Base-by-base conservation (phyloP, 2,797 vertebrate species). In the Sternotherus odoratus region DNA sequence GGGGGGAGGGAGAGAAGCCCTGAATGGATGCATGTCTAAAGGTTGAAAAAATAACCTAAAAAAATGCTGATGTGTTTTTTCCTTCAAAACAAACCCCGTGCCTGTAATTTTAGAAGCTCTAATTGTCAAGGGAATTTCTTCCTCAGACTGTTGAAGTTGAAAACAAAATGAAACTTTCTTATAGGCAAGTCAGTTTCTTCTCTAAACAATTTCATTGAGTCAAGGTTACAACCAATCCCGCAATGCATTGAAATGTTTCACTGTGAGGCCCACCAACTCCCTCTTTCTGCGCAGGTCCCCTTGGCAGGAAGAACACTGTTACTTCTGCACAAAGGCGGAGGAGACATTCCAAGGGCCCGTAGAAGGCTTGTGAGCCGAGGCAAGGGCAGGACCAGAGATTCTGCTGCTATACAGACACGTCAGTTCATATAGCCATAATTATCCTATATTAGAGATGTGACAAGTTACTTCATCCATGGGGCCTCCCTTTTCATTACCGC, bases 1-100 rank as follows among this genome's bases (percentile, higher is more conserved):
- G n/a, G n/a, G n/a, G n/a, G n/a, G n/a, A n/a, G n/a, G n/a, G n/a
- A n/a, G n/a, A n/a, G n/a, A n/a, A n/a, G 17, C 75, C 79, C 81
- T 60, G 79, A 94, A 91, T 83, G 3, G 1, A 90, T 89, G 89
- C 0, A 0, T 54, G 77, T 66, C 85, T 92, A 77, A 90, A 96
- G 89, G 81, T 77, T 92, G 91, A 91, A 91, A 92, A 96, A 92
- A 78, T 66, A 92, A 81, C 88, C 84, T 82, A 2, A 69, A 94
- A 94, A 96, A 96, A 79, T 69, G 79, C 83, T 96, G 94, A 87
- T 46, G 16, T 60, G 85, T 91, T 95, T 94, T 82, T 87, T 95
- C 94, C 88, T 89, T 93, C 86, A 83, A 96, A 96, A 90, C 79
- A 91, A 89, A 86, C 63, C 85, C 87, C 81, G 43, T 86, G 91